These are phyloP conservation scores for Camptogramma bilineatum DNA, from an alignment of 2,888 invertebrate genomes.

Conservation along the genomic window DNA sequence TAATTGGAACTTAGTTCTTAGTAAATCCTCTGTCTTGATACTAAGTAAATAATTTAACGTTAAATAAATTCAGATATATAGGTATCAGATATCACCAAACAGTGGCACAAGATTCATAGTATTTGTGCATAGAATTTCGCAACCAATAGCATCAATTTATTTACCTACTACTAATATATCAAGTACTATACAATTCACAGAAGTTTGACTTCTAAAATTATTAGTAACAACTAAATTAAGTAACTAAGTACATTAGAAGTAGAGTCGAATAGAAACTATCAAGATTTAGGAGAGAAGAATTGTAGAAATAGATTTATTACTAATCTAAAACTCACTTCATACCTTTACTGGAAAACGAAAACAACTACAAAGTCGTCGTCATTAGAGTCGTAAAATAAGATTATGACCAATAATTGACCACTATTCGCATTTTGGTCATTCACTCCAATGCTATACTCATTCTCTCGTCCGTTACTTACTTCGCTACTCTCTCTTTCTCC, in stretches of 20 bases:
- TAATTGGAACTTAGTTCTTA: background rate
- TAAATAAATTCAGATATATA: constrained; percentile 1
- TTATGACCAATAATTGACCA: constrained; percentile 75
- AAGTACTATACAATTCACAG: constrained; percentile 26
- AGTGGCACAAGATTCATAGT: constrained; percentile 18
- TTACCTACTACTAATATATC: constrained; percentile 2
- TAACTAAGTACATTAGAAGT: constrained; percentile 19
- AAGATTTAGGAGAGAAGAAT: constrained; percentile 40
- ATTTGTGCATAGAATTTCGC: constrained; percentile 31
- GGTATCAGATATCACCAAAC: background rate
- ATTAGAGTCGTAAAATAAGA: constrained; percentile 59
- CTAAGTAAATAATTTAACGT: background rate
- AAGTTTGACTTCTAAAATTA: constrained; percentile 47
- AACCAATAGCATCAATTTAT: constrained; percentile 25
- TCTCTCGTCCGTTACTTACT: constrained; percentile 67
- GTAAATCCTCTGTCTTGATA: background rate
- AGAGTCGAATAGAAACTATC: constrained; percentile 42
- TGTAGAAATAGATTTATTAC: constrained; percentile 38
- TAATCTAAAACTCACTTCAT: constrained; percentile 34
- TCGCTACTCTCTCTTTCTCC: constrained; percentile 57
- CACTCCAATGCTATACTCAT: constrained; percentile 50
- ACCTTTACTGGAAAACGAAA: constrained; percentile 56
- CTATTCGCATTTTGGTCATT: constrained; percentile 56
- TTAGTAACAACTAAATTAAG: constrained; percentile 18
- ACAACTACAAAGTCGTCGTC: constrained; percentile 58